Evolutionary conservation across 1,140 invertebrate genomes (phyloP), one percentile per base, ranked within the genome.

Genomic region (Caerostris extrusa): DNA sequence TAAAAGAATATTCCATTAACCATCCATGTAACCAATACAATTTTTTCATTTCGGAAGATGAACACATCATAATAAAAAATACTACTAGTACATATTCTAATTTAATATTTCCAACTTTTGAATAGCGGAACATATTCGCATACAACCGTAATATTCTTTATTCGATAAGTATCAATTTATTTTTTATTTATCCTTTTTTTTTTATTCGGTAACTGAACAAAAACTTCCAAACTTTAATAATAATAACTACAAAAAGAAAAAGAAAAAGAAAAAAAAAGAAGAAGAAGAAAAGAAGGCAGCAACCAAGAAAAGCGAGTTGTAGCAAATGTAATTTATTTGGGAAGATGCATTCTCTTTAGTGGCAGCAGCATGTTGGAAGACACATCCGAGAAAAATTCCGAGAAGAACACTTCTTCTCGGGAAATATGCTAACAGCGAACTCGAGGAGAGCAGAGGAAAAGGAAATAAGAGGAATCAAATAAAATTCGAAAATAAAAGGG

Each of bases 401-500:
- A 34, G 34, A 34, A 17, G 58, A 88, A 61, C 34, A 64, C 86
- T 57, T 17, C 58, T 56, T 57, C 57, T 64, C 61, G 60, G 34
- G 83, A 85, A 85, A 85, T 60, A 88, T 53, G 58, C 86, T 19
- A 64, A 88, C 61, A 88, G 50, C 86, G 34, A 88, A 57, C 53
- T 88, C 19, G 50, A 88, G 83, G 56, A 60, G 83, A n/a, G 86
- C 57, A 64, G 5, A 19, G 60, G 34, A 55, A 53, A 88, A 88
- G 82, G 56, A 57, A 85, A 57, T 19, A 85, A 58, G 86, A 50
- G 50, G 34, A 61, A 64, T 53, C 86, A 88, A 67, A 88, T 88
- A 88, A 64, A 64, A 88, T 57, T 64, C 50, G 58, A 64, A 88
- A 91, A 91, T 81, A 91, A 91, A 91, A 82, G 77, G 77, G 58